These are phyloP conservation scores for Hippocampus barbouri DNA, from an alignment of 2,113 vertebrate genomes.

Conservation along the genomic window DNA sequence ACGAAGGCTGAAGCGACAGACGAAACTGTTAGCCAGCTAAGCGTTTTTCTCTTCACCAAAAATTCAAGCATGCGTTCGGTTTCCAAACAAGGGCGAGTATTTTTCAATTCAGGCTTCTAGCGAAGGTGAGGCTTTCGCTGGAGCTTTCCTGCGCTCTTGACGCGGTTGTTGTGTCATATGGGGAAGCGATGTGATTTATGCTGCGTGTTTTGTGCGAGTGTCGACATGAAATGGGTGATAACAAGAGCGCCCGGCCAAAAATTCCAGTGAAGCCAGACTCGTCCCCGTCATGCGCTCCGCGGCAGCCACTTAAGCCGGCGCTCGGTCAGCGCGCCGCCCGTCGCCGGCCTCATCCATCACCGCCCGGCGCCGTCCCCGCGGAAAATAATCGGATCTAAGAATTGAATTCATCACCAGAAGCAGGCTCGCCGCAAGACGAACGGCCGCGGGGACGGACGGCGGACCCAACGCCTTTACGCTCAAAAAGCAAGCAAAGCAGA, in stretches of 20 bases:
- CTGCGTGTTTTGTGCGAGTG: background rate
- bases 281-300: constrained; percentile 51
- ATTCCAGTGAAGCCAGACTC: constrained; percentile 60
- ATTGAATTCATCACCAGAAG: constrained; percentile 71
- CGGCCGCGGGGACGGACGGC: constrained; percentile 35
- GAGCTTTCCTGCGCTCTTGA: too few relatives aligned
- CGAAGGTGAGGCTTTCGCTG: background rate
- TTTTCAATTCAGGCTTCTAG: background rate
- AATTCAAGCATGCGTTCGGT: too few relatives aligned
- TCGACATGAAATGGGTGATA: constrained; percentile 6
- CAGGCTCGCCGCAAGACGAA: constrained; percentile 63
- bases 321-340: constrained; percentile 42
- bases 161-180: background rate
- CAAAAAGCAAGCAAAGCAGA: too few relatives aligned
- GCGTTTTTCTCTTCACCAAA: too few relatives aligned
- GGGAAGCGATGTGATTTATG: background rate
- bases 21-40: too few relatives aligned
- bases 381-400: constrained; percentile 68
- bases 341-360: constrained; percentile 68
- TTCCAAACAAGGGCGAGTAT: too few relatives aligned
- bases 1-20: too few relatives aligned
- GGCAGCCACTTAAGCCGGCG: constrained; percentile 57
- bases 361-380: constrained; percentile 48
- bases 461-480: background rate
- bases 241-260: constrained; percentile 15